phyloP scores from a whole-genome alignment of 2,888 invertebrate genomes.

The Nomada hirtipes region DNA sequence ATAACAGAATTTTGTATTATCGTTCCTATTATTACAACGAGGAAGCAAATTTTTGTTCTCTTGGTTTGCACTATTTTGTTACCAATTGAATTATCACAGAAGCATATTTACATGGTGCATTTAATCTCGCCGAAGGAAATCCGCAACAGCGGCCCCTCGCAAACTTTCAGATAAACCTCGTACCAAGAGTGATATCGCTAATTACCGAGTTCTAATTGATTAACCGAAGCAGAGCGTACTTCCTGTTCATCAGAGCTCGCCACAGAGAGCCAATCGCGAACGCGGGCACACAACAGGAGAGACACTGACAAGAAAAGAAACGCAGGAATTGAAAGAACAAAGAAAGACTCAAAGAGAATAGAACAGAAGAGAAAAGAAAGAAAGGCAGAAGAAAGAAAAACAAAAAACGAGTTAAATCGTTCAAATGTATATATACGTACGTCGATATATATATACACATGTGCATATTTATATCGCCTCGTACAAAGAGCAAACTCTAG shows the following conservation, averaged over 20 bases:
- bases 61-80: not conserved
- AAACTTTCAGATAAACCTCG: not conserved
- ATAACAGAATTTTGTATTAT: no score
- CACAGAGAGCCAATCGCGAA: slow-evolving; percentile 23
- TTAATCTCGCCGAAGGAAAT: slow-evolving; percentile 9
- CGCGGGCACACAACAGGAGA: slow-evolving; percentile 55
- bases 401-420: slow-evolving; percentile 15
- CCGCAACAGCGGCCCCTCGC: not conserved
- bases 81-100: not conserved
- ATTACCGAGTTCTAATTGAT: slow-evolving; percentile 1
- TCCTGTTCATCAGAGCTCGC: slow-evolving; percentile 35
- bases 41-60: not conserved
- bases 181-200: not conserved
- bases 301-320: slow-evolving; percentile 52
- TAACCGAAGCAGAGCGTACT: not conserved
- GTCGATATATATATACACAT: not conserved
- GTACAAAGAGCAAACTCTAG: not conserved
- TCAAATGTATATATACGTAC: slow-evolving; percentile 5
- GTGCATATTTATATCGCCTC: slow-evolving; percentile 13
- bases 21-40: not conserved
- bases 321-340: slow-evolving; percentile 2
- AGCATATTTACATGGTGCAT: not conserved
- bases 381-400: slow-evolving; percentile 1
- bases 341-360: slow-evolving; percentile 21
- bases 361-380: not conserved